Base-by-base conservation (phyloP, 2,113 vertebrate genomes). In the Halcyon senegalensis region DNA sequence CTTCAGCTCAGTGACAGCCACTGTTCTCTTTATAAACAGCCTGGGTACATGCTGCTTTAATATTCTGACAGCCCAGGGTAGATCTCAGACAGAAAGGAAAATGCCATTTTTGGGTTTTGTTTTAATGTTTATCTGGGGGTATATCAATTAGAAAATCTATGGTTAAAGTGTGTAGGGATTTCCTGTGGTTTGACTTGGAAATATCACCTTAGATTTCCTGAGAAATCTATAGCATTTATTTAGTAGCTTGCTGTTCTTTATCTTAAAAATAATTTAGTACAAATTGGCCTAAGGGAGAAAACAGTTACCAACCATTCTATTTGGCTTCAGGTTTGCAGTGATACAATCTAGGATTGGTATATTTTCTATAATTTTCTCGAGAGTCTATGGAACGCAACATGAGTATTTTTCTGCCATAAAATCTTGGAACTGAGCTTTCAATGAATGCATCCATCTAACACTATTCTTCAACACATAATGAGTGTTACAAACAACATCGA, bases 71-170 rank as follows among this genome's bases (percentile, higher is more conserved):
- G n/a, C 18, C 66, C 27, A 24, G 28, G 33, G 16, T 68, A 69
- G 66, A 78, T 35, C 73, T 84, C 62, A 69, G 55, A 53, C 41
- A 79, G 25, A 43, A 89, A 91, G 44, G 12, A 79, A 25, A 92
- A 89, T 66, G 31, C 35, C 9, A 87, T 66, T 67, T 89, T 80
- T 69, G 91, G 95, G 15, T 87, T 95, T 72, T 55, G 44, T 73
- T 94, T 93, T 91, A 79, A 64, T 89, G 88, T 84, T 94, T 95
- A 87, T 94, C 72, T 82, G 28, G 16, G 9, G 10, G 7, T 39
- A 5, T 84, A 89, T 84, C 0, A 46, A 82, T 95, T 89, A 87
- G 58, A 79, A 94, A 87, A 76, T 67, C 76, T 84, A 31, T 82
- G 23, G 46, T 75, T 81, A 53, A 93, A 82, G 11, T 82, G 77